These are phyloP conservation scores for Microplitis deprimator DNA, from an alignment of 2,888 invertebrate genomes.

Conservation along the genomic window DNA sequence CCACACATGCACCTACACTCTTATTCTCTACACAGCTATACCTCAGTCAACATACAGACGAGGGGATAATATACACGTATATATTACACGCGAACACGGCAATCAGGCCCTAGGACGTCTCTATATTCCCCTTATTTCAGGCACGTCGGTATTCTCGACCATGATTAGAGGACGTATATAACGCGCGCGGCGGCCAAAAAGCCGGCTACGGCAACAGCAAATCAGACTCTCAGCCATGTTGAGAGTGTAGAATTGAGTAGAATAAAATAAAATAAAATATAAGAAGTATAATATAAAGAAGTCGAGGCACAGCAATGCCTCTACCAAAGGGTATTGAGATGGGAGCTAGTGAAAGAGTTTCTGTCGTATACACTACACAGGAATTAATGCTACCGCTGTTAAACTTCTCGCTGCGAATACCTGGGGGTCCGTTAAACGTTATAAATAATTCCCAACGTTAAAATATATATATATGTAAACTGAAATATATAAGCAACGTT, in stretches of 20 bases:
- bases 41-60: no score
- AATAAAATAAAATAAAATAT: constrained; percentile 23
- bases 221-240: not conserved
- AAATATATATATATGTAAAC: not conserved
- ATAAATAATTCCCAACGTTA: constrained; percentile 11
- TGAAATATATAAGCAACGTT: constrained; percentile 21
- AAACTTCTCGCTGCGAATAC: constrained; percentile 36
- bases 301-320: not conserved
- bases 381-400: constrained; percentile 37
- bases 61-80: constrained; percentile 8
- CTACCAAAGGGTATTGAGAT: not conserved
- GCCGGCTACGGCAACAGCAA: constrained; percentile 26
- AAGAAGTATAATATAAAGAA: constrained; percentile 29
- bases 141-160: constrained; percentile 61
- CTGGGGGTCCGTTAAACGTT: constrained; percentile 25
- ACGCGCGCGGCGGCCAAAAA: constrained; percentile 43
- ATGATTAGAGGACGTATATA: constrained; percentile 65
- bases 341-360: not conserved
- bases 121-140: constrained; percentile 54
- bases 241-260: not conserved
- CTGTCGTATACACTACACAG: constrained; percentile 5
- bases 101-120: constrained; percentile 65
- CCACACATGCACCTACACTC: constrained; percentile 11
- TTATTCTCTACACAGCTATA: no score
- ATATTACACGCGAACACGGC: constrained; percentile 59